Conservation (phyloP, 2,113 vertebrate genomes). For the Neogobius melanostomus region DNA sequence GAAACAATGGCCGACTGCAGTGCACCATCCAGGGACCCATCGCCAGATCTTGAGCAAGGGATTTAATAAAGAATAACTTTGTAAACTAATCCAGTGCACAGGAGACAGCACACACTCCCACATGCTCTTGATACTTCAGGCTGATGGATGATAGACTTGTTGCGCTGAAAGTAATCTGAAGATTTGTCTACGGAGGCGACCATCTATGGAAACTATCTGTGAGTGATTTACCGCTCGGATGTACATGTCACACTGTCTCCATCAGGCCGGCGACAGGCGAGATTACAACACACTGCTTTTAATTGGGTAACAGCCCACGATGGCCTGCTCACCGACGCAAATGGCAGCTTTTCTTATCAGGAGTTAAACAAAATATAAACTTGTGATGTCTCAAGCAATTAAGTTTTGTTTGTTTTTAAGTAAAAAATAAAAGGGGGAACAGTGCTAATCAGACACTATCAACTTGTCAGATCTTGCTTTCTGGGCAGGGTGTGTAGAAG, state of each 20-base stretch:
- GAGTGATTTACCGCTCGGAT: constrained; percentile 57
- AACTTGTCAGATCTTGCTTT: constrained; percentile 19
- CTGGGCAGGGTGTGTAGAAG: constrained; percentile 12
- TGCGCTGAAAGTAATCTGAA: constrained; percentile 33
- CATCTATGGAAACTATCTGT: constrained; percentile 31
- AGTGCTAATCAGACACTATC: constrained; percentile 11
- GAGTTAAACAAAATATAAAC: constrained; percentile 16
- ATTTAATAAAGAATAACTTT: neutral
- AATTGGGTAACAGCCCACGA: constrained; percentile 49
- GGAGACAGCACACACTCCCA: neutral
- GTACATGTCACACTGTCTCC: constrained; percentile 51
- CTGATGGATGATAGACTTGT: constrained; percentile 4
- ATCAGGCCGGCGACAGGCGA: constrained; percentile 42
- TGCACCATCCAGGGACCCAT: too few species aligned
- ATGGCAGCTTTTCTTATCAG: constrained; percentile 9
- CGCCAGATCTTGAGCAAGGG: neutral
- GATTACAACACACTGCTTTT: constrained; percentile 64
- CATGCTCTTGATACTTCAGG: neutral
- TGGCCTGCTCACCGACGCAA: constrained; percentile 21
- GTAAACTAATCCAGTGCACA: constrained; percentile 1
- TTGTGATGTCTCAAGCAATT: constrained; percentile 29
- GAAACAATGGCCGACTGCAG: too few species aligned
- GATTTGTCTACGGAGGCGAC: constrained; percentile 19
- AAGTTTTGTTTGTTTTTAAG: constrained; percentile 5
- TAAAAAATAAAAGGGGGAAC: constrained; percentile 5